phyloP scores from a whole-genome alignment of 2,797 vertebrate species.

The Staurois parvus region DNA sequence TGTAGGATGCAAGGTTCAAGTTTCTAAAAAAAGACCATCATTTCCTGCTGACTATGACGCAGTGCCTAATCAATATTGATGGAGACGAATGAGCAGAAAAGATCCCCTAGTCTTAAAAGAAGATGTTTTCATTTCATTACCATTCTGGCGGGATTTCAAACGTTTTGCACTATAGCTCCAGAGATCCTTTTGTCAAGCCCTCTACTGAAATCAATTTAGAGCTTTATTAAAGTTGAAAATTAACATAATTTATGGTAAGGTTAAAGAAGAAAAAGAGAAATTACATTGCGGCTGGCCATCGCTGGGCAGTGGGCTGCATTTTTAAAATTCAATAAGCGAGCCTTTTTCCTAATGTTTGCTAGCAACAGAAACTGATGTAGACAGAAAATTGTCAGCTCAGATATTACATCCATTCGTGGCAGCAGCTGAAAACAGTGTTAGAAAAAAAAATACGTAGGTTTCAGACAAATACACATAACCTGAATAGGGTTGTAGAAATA shows the following conservation, averaged over 20 bases:
- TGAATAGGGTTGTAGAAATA: background rate
- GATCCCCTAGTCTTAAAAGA: conserved; percentile 28
- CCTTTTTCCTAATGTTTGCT: background rate
- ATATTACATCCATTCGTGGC: conserved; percentile 21
- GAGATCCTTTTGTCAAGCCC: conserved; percentile 29
- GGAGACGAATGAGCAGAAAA: conserved; percentile 26
- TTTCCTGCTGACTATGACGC: background rate
- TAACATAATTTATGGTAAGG: conserved; percentile 34
- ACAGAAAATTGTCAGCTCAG: conserved; percentile 18
- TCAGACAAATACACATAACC: conserved; percentile 6
- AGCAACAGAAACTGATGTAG: conserved; percentile 17
- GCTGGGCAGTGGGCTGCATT: background rate
- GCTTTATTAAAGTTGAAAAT: conserved; percentile 34
- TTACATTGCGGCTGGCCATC: background rate
- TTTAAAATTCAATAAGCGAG: background rate
- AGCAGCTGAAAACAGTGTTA: background rate
- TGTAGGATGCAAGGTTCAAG: background rate
- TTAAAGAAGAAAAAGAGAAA: background rate
- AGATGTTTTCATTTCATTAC: conserved; percentile 52
- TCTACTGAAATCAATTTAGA: conserved; percentile 33
- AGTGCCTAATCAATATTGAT: conserved; percentile 17
- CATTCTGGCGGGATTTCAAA: conserved; percentile 25
- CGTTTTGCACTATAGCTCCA: conserved; percentile 12
- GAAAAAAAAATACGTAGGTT: conserved; percentile 19
- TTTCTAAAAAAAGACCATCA: background rate